phyloP scores from a whole-genome alignment of 2,113 vertebrate genomes.

The Phoenicopterus ruber region DNA sequence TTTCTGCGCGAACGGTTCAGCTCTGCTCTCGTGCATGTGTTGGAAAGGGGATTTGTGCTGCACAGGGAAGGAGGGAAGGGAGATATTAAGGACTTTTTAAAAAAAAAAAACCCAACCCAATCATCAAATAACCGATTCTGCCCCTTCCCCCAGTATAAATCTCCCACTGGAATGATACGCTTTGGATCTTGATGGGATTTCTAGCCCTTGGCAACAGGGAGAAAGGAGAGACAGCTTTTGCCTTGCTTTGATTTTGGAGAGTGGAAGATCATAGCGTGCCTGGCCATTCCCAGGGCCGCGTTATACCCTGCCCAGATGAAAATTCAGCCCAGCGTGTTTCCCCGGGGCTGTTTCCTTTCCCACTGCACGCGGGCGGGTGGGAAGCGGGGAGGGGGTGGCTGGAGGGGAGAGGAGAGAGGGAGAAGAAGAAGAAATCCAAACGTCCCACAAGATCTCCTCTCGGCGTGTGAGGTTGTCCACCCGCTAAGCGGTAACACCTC shows the following conservation, averaged over 20 bases:
- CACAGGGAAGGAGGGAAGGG: background rate
- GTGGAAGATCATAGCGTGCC: background rate
- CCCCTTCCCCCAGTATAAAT: background rate
- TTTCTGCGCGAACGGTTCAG: slow-evolving; percentile 50
- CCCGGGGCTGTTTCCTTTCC: background rate
- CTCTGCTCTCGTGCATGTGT: slow-evolving; percentile 44
- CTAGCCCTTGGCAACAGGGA: background rate
- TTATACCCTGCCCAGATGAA: background rate
- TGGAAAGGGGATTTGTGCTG: slow-evolving; percentile 45
- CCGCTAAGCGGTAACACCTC: background rate
- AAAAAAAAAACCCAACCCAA: background rate
- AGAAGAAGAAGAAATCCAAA: background rate
- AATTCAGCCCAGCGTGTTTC: background rate
- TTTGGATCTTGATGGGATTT: background rate
- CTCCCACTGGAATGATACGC: background rate
- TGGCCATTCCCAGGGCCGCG: background rate
- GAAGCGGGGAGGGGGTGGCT: background rate
- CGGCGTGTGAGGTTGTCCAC: background rate
- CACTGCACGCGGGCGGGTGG: background rate
- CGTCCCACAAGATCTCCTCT: background rate
- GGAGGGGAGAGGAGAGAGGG: background rate
- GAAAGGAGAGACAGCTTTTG: background rate
- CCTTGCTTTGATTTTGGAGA: slow-evolving; percentile 1
- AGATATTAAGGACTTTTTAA: background rate
- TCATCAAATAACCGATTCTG: background rate